Conservation (phyloP, 2,113 vertebrate species). For the Trogon surrucura region DNA sequence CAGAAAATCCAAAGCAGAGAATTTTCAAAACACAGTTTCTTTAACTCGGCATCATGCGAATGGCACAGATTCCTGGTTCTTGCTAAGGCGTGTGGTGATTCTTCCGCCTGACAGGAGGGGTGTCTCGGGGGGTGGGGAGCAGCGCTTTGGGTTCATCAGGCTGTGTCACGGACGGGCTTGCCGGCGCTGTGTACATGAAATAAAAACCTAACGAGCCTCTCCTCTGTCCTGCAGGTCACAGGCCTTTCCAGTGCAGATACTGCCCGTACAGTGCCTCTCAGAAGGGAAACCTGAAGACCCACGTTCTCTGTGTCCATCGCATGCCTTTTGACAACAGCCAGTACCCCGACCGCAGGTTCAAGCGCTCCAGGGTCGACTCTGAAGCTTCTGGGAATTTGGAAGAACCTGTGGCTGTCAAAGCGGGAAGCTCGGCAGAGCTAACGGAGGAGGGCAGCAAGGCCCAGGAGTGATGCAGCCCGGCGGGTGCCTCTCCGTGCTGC, state of each 20-base stretch:
- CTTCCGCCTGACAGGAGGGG: background rate
- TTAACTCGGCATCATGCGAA: background rate
- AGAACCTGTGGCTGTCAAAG: conserved; percentile 69
- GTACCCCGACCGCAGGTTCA: conserved; percentile 94
- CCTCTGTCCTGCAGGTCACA: conserved; percentile 79
- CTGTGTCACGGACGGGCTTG: rapidly evolving
- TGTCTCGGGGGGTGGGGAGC: background rate
- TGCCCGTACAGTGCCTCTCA: conserved; percentile 95
- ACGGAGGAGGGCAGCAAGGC: conserved; percentile 61
- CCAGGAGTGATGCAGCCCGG: conserved; percentile 67
- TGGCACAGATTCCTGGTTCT: background rate
- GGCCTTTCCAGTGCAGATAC: conserved; percentile 92
- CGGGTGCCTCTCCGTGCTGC: background rate
- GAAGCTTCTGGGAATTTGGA: conserved; percentile 78
- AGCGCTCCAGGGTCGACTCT: conserved; percentile 84
- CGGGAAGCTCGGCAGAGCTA: conserved; percentile 66
- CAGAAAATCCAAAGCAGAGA: background rate
- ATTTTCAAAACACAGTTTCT: background rate
- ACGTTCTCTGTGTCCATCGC: conserved; percentile 93
- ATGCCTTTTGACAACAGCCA: conserved; percentile 98
- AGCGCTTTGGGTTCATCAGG: rapidly evolving
- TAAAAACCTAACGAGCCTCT: conserved; percentile 42
- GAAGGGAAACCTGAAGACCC: conserved; percentile 97
- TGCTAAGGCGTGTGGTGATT: rapidly evolving
- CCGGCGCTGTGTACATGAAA: rapidly evolving